These are phyloP conservation scores for Drosophila meridiana DNA, from an alignment of 2,888 invertebrate species.

Conservation along the genomic window DNA sequence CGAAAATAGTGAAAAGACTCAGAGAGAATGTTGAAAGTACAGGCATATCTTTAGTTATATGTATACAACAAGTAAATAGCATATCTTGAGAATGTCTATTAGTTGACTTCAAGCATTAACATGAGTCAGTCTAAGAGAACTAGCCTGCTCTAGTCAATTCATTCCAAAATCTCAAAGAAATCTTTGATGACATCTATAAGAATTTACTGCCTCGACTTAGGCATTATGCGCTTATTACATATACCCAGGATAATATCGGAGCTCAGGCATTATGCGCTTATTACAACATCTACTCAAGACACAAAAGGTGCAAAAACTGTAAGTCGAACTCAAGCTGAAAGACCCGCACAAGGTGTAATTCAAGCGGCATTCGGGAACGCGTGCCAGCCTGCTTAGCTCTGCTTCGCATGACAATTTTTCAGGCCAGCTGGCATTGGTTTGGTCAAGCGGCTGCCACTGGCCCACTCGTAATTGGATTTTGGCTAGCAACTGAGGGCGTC, in stretches of 20 bases:
- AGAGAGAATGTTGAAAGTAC: not conserved
- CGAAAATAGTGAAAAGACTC: no score
- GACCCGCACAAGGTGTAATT: constrained; percentile 47
- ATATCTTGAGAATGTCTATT: not conserved
- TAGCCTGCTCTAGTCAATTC: not conserved
- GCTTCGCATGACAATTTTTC: constrained; percentile 27
- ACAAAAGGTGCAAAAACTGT: constrained; percentile 35
- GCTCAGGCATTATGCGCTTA: constrained; percentile 39
- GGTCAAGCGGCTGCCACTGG: constrained; percentile 32
- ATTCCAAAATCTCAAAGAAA: not conserved
- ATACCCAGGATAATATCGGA: not conserved
- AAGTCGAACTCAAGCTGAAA: constrained; percentile 20
- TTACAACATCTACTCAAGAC: constrained; percentile 30
- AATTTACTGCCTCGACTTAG: not conserved
- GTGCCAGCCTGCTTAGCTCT: constrained; percentile 57
- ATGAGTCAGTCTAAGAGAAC: not conserved
- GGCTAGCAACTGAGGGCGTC: constrained; percentile 12
- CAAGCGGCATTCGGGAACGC: constrained; percentile 45
- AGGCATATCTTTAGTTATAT: not conserved
- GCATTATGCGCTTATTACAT: not conserved
- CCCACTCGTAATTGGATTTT: constrained; percentile 65
- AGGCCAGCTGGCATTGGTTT: constrained; percentile 55
- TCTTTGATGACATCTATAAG: not conserved
- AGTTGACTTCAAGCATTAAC: not conserved
- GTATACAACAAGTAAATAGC: not conserved